phyloP scores from a whole-genome alignment of 2,888 invertebrate genomes.

The Dynastes hyllus region DNA sequence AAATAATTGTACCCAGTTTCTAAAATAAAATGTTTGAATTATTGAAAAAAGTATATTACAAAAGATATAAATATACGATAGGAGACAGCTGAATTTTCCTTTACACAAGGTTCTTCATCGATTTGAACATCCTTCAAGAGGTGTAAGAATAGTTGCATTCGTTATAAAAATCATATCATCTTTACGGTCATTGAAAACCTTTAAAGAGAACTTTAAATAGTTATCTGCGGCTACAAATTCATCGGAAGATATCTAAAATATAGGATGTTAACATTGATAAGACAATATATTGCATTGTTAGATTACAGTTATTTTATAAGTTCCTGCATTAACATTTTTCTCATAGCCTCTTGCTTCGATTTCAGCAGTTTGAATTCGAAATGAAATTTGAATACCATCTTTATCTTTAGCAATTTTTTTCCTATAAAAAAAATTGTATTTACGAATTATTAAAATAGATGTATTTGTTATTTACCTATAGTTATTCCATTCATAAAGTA shows the following conservation, averaged over 20 bases:
- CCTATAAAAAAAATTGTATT: conserved; percentile 54
- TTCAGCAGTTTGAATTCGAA: conserved; percentile 50
- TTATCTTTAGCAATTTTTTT: conserved; percentile 59
- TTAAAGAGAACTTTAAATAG: conserved; percentile 59
- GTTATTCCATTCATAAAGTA: conserved; percentile 57
- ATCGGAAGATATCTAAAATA: conserved; percentile 53
- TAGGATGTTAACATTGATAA: background rate
- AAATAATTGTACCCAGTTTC: conserved; percentile 4
- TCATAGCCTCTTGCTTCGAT: conserved; percentile 50
- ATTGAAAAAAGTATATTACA: background rate
- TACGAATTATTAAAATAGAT: background rate
- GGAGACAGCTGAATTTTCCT: background rate
- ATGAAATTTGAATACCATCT: conserved; percentile 58
- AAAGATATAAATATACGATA: background rate
- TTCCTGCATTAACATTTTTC: conserved; percentile 55
- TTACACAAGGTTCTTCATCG: conserved; percentile 26
- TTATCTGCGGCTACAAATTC: conserved; percentile 55
- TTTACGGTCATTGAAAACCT: conserved; percentile 58
- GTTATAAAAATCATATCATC: conserved; percentile 55
- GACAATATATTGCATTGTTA: background rate
- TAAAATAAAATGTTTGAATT: conserved; percentile 1
- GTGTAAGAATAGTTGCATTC: conserved; percentile 58
- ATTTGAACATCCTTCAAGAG: conserved; percentile 52
- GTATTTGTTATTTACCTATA: conserved; percentile 55
- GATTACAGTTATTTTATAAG: conserved; percentile 58